Conservation (phyloP, 1,140 invertebrate genomes). For the Aphelenchoides besseyi region DNA sequence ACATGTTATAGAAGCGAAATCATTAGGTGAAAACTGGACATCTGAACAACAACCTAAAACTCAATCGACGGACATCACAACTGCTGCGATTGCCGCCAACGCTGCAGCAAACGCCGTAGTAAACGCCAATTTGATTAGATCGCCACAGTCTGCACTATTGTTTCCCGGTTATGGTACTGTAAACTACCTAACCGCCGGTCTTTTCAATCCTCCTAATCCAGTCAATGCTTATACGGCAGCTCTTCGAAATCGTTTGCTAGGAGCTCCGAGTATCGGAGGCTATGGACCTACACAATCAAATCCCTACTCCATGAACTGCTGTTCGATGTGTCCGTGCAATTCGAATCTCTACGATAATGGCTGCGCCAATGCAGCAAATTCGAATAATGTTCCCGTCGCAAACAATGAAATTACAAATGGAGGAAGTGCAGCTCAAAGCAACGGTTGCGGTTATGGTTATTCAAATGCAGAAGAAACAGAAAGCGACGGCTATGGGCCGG, state of each 20-base stretch:
- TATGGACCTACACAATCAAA: not conserved
- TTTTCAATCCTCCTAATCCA: not conserved
- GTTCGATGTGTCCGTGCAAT: not conserved
- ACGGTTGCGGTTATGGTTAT: not conserved
- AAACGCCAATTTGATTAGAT: not conserved
- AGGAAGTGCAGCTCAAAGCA: not conserved
- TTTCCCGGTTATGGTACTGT: not conserved
- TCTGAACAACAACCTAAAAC: not conserved
- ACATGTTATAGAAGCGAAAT: not conserved
- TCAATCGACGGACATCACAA: not conserved
- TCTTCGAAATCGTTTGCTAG: constrained; percentile 1
- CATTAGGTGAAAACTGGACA: not conserved
- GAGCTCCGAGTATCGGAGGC: not conserved
- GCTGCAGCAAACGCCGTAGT: not conserved
- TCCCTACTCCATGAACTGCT: not conserved
- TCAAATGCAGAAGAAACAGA: not conserved
- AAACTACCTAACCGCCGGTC: not conserved
- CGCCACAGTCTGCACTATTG: not conserved
- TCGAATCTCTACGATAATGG: not conserved
- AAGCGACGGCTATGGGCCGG: constrained; percentile 1
- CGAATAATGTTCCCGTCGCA: not conserved
- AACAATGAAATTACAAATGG: not conserved
- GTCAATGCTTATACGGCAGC: constrained; percentile 2
- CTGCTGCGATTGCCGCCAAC: not conserved
- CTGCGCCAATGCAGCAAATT: not conserved